phyloP scores from a whole-genome alignment of 2,888 invertebrate species.

The Monochamus alternatus region DNA sequence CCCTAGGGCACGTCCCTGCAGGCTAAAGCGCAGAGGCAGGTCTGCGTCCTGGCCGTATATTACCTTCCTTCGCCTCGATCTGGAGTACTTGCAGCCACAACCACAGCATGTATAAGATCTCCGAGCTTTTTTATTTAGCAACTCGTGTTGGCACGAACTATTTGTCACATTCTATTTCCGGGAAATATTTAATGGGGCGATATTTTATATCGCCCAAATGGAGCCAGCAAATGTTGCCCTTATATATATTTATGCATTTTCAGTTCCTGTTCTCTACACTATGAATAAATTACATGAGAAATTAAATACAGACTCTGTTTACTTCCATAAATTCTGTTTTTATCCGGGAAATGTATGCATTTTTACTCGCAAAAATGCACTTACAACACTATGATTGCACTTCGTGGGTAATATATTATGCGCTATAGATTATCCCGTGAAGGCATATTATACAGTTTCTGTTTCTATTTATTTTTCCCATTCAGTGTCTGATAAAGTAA shows the following conservation, averaged over 20 bases:
- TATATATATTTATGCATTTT: conserved; percentile 40
- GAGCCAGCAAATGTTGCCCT: conserved; percentile 37
- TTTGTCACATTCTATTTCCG: conserved; percentile 62
- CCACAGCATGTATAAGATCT: conserved; percentile 61
- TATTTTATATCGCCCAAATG: conserved; percentile 53
- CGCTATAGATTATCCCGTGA: conserved; percentile 20
- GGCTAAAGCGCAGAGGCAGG: conserved; percentile 18
- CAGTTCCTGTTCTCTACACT: conserved; percentile 31
- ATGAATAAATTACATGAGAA: conserved; percentile 42
- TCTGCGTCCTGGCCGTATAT: conserved; percentile 50
- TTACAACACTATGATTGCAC: conserved; percentile 25
- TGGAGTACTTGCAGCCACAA: conserved; percentile 54
- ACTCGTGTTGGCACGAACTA: conserved; percentile 60
- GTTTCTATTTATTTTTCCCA: conserved; percentile 21
- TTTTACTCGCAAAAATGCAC: conserved; percentile 25
- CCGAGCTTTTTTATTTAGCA: conserved; percentile 60
- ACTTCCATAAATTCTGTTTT: conserved; percentile 40
- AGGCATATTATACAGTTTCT: conserved; percentile 14
- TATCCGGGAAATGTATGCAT: conserved; percentile 21
- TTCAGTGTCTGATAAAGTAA: conserved; percentile 22
- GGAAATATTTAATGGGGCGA: conserved; percentile 61
- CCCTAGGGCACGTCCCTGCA: conserved; percentile 34
- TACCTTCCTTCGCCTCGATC: conserved; percentile 48
- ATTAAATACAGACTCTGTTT: conserved; percentile 38
- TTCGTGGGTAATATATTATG: conserved; percentile 29